Evolutionary conservation across 1,140 invertebrate species (phyloP), one percentile per base, ranked within the genome.

Genomic region (Diachasmimorpha longicaudata): DNA sequence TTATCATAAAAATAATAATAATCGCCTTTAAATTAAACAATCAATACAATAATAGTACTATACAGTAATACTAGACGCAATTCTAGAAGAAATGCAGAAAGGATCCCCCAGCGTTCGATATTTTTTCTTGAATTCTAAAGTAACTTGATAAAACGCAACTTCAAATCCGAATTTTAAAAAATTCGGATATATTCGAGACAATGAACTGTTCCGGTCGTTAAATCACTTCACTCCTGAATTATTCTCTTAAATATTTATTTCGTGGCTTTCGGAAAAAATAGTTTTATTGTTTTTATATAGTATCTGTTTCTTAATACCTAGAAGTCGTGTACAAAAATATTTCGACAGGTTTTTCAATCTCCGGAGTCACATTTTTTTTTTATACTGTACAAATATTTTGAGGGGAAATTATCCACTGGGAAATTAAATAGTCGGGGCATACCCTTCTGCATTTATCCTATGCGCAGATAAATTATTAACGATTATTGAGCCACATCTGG

Each of bases 401-500:
- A 1, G 44, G 55, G 75, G 74, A 74, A 72, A 79, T 75, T 79
- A 70, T 81, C 78, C 70, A 81, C 79, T 78, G 23, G 74, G 13
- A 71, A 46, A 66, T 75, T 39, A 37, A 14, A 14, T 36, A 14
- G 79, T 80, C 76, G 78, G 77, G 78, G 75, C 69, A 4, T 16
- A 83, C 72, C 78, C 79, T 80, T 78, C 81, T 83, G 81, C 84
- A 81, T 83, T 82, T 72, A 79, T 83, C 81, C 82, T 76, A 74
- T 69, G 74, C 80, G 72, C 77, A 77, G 78, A 84, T 83, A 63
- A 63, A 1, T 63, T 63, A 63, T 8, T 14, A 83, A 82, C 72
- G 84, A 85, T 79, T 86, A 86, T 88, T 86, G 85, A 86, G 85
- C 85, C 85, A 86, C 78, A 80, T 81, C 80, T 82, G 85, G 85